These are phyloP conservation scores for Speoplatyrhinus poulsoni DNA, from an alignment of 2,113 vertebrate species.

Conservation along the genomic window DNA sequence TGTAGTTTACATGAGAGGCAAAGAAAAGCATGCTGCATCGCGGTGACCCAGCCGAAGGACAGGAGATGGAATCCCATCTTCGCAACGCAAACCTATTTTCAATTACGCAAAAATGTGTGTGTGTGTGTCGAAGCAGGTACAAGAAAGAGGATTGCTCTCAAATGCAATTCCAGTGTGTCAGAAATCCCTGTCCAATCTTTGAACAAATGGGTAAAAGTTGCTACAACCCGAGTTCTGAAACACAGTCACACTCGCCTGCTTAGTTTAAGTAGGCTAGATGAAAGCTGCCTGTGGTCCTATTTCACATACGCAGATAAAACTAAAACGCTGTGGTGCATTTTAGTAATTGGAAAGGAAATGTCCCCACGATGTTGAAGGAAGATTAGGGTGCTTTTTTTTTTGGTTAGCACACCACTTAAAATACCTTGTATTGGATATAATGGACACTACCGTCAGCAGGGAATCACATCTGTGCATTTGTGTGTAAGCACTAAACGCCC, in stretches of 20 bases:
- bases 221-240: conserved; percentile 31
- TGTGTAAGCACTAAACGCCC: not conserved
- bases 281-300: conserved; percentile 40
- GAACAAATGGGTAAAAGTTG: conserved; percentile 38
- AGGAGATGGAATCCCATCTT: conserved; percentile 56
- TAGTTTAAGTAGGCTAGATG: conserved; percentile 11
- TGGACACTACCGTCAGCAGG: conserved; percentile 18
- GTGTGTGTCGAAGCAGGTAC: conserved; percentile 16
- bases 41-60: conserved; percentile 39
- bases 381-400: conserved; percentile 46
- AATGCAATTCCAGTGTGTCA: conserved; percentile 37
- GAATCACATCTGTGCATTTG: conserved; percentile 21
- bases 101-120: conserved; percentile 55
- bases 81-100: conserved; percentile 62
- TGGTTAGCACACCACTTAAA: conserved; percentile 14
- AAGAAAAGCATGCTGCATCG: conserved; percentile 30
- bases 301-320: conserved; percentile 25
- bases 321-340: conserved; percentile 21
- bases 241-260: conserved; percentile 10
- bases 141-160: conserved; percentile 41
- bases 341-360: conserved; percentile 2
- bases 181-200: conserved; percentile 39
- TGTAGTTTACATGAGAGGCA: no score
- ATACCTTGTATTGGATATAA: conserved; percentile 26
- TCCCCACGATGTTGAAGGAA: conserved; percentile 8